Base-by-base conservation (phyloP, 2,113 vertebrate genomes). In the Clarias magur region DNA sequence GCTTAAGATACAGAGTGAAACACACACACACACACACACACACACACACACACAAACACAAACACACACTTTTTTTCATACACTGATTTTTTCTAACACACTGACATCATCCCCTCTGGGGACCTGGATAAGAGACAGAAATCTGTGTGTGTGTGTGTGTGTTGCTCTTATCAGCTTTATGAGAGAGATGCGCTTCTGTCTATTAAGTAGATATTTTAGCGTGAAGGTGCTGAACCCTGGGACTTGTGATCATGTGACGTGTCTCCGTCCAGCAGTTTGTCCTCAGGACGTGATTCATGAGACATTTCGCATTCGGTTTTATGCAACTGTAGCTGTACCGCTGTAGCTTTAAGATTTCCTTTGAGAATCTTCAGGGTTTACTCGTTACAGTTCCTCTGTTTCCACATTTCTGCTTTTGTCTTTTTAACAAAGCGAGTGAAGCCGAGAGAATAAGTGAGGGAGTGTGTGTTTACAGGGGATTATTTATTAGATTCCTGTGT, bases 41-140 rank as follows among this genome's bases (percentile, higher is more conserved):
- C 38, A 11, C 70, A 73, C 30, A 73, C 70, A 70, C 34, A 78
- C 73, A 78, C 48, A 78, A 48, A 78, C 48, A 56, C 75, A 56
- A 0, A 80, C 30, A 7, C 76, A 80, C 56, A 42, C 13, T 19
- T 70, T 70, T 67, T 67, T 68, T 30, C n/a, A 67, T 13, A 30
- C 65, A 67, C 12, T 27, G 2, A 0, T 48, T 30, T 72, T 76
- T 76, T 53, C 11, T 21, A 76, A 25, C 42, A 53, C 48, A 25
- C 38, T 12, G 7, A 21, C 72, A 78, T 54, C 53, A 78, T 78
- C 76, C 42, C 53, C 70, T 73, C 70, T 73, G 70, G 34, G 27
- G 25, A 3, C 53, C 54, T n/a, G 56, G 53, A 56, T 79, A 54
- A 56, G 53, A 76, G 7, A 56, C 53, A 27, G 23, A 27, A 16